Conservation (phyloP, 2,113 vertebrate genomes). For the Carassius carassius region DNA sequence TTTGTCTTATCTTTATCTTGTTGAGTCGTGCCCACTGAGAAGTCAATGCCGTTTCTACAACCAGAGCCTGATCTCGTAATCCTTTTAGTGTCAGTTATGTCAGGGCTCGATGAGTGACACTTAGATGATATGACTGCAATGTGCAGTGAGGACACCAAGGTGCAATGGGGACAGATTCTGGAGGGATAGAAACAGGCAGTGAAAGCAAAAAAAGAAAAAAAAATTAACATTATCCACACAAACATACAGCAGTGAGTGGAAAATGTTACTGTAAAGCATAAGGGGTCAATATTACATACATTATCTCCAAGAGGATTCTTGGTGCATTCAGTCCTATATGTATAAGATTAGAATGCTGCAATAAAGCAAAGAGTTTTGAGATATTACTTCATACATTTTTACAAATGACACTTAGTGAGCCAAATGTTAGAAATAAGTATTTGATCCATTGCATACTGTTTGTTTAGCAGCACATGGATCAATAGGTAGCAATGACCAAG, state of each 20-base stretch:
- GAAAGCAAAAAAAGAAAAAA: not conserved
- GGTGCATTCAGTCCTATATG: not conserved
- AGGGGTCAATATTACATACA: not conserved
- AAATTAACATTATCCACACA: not conserved
- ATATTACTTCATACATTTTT: not conserved
- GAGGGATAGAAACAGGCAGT: no score
- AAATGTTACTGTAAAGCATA: not conserved
- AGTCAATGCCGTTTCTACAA: not conserved
- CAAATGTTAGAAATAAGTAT: not conserved
- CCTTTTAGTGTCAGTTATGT: slow-evolving; percentile 23
- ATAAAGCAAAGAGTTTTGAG: not conserved
- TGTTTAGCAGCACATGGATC: not conserved
- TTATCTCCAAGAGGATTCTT: not conserved
- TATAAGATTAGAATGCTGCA: not conserved
- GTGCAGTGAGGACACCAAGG: not conserved
- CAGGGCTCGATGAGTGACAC: not conserved
- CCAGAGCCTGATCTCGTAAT: slow-evolving; percentile 12
- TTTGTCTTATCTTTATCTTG: slow-evolving; percentile 34
- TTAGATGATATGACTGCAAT: not conserved
- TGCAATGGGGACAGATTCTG: not conserved
- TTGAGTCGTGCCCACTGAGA: slow-evolving; percentile 14
- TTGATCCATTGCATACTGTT: not conserved
- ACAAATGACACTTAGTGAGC: not conserved
- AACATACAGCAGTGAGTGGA: not conserved
- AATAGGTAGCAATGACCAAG: not conserved